Conservation (phyloP, 64 coral and sea anemone genomes). For the Stichodactyla helianthus region DNA sequence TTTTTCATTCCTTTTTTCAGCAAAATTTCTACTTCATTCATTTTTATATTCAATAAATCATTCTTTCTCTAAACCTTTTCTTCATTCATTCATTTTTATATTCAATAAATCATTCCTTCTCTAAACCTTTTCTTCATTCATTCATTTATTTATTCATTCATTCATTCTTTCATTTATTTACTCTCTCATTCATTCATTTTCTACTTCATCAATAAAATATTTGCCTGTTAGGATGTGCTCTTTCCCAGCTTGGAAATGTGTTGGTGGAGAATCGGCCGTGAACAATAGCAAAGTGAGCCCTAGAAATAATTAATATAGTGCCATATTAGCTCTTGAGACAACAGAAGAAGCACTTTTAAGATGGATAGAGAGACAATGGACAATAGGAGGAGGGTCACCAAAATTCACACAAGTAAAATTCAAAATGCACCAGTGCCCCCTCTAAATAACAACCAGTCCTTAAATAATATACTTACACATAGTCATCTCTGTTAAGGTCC, state of each 20-base stretch:
- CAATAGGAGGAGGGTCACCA: too few species aligned
- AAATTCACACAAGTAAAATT: too few species aligned
- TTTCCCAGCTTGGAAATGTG: constrained; percentile 99
- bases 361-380: too few species aligned
- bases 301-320: constrained; percentile 5
- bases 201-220: background rate
- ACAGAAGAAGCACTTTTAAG: background rate
- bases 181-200: background rate
- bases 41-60: background rate
- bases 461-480: constrained; percentile 44
- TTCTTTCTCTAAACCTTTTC: background rate
- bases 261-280: constrained; percentile 96
- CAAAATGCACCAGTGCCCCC: too few species aligned
- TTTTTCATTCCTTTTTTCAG: background rate
- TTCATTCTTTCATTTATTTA: background rate
- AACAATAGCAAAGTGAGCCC: constrained; percentile 94
- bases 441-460: background rate
- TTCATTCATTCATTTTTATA: background rate
- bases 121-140: background rate
- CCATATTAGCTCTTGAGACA: background rate
- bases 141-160: background rate
- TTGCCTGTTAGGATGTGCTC: constrained; percentile 94
- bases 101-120: background rate
- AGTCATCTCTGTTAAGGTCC: constrained; percentile 74
- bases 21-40: background rate